Base-by-base conservation (phyloP, 2,888 invertebrate genomes). In the Drosophila gaucha region DNA sequence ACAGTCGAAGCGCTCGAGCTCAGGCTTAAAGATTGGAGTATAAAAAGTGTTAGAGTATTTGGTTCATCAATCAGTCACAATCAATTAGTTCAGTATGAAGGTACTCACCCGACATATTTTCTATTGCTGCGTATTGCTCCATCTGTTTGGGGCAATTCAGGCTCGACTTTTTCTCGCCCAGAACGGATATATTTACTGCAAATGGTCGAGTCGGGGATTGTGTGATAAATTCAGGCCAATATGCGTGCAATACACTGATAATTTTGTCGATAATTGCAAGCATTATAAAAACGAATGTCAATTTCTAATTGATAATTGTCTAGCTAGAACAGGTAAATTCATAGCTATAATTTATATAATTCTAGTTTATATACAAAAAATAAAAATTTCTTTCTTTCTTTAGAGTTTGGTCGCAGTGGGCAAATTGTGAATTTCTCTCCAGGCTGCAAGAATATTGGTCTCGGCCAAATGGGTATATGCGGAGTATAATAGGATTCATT, bases 261-360 rank as follows among this genome's bases (percentile, higher is more conserved):
- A 9, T 8, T 2, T 1, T 4, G 3, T 3, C 5, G 22, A 14
- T 0, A 2, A 9, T 1, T 86, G 83, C 47, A 80, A 65, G 1
- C 35, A 58, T 12, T 84, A 86, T 39, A 44, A 44, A 18, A 80
- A 24, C n/a, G 60, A 83, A 5, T 84, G 83, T 4, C 52, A 72
- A 41, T 75, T 36, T 26, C 3, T 20, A 0, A 46, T 83, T 10
- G 83, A 83, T 2, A 31, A 2, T 0, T 84, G 84, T 49, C 59
- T 74, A 28, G 35, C 58, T 0, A 47, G 30, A 18, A 57, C 80
- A 3, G 39, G 86, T 84, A 49, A 67, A 8, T 3, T 2, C 3
- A 4, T 3, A 1, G n/a, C 16, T 31, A n/a, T 0, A 14, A 8
- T 8, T n/a, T 8, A 26, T 2, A 16, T 1, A 0, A 1, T n/a